Base-by-base conservation (phyloP, 2,113 vertebrate genomes). In the Neodontobutis hainanensis region DNA sequence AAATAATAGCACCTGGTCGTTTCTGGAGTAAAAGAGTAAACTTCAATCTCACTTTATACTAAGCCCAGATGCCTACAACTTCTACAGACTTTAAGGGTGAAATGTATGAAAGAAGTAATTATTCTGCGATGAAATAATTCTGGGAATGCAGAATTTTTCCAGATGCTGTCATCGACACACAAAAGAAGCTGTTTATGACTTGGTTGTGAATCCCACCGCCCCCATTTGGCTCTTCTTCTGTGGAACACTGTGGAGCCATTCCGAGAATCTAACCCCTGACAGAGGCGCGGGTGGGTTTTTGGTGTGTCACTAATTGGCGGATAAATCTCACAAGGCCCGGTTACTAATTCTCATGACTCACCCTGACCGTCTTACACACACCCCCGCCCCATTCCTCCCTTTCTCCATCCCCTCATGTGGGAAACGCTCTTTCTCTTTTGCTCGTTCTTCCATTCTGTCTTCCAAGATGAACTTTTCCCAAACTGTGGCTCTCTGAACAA, bases 271-370 rank as follows among this genome's bases (percentile, higher is more conserved):
- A 69, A 78, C 67, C 83, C 61, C 59, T 34, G 36, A 66, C 60
- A 6, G 68, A 75, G 52, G 32, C 0, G 16, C 48, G 58, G 48
- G 68, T 55, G 68, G 76, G 72, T 60, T 68, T 47, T 40, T 67
- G 67, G 66, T n/a, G 0, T 32, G 32, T 73, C 51, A 6, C 56
- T 38, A 62, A 81, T 73, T 80, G 68, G 78, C 47, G 61, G 76
- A 80, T 65, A 68, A 70, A 73, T 82, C 78, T 83, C 76, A 63
- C 59, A 62, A 65, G 65, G 62, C 56, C 48, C 36, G 11, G 46
- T 68, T 77, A 68, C 48, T 71, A 56, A 82, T 82, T 88, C 85
- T 84, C 80, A 87, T 89, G 87, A 91, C 72, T 90, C 87, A 89
- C 65, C 72, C 72, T 58, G 5, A 55, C 55, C 44, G 61, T 68